Percentiles rank a stretch among this genome's conserved stretches.
phyloP scores from a whole-genome alignment of 2,797 vertebrate genomes.

The Leptatherina wallacei region DNA sequence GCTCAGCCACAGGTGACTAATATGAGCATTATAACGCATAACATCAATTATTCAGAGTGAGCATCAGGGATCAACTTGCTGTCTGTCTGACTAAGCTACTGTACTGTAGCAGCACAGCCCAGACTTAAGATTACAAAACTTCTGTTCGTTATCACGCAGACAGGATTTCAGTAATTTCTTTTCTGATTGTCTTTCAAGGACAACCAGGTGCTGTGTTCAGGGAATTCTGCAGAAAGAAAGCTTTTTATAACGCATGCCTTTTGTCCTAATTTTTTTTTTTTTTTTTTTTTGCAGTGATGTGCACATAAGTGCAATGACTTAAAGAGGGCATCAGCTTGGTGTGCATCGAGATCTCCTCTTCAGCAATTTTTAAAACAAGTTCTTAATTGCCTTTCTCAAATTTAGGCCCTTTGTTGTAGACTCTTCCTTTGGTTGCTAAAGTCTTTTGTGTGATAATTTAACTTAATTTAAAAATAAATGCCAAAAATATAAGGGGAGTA shows the following conservation, averaged over 20 bases:
- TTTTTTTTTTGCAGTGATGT: neutral
- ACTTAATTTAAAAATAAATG: no score
- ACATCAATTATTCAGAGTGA: conserved; percentile 70
- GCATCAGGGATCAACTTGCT: conserved; percentile 63
- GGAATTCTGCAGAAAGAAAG: neutral
- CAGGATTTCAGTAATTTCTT: neutral
- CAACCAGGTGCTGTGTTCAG: neutral
- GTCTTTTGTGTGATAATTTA: no score
- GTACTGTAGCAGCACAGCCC: conserved; percentile 11
- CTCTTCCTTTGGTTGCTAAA: no score
- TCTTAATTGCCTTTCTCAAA: conserved; percentile 6
- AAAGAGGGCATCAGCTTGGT: no score
- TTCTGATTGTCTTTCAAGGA: conserved; percentile 15
- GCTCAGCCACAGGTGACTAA: conserved; percentile 67
- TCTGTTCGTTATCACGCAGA: neutral
- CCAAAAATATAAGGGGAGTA: no score
- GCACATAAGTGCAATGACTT: no score
- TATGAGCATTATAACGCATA: conserved; percentile 73
- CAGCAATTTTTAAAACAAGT: no score
- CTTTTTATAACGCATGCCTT: conserved; percentile 2
- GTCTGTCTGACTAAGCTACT: conserved; percentile 25
- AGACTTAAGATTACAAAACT: conserved; percentile 2
- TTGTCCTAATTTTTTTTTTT: conserved; percentile 12
- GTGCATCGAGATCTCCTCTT: no score
- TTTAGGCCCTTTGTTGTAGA: neutral